Conservation (phyloP, 2,797 vertebrate species). For the Muscicapa striata region DNA sequence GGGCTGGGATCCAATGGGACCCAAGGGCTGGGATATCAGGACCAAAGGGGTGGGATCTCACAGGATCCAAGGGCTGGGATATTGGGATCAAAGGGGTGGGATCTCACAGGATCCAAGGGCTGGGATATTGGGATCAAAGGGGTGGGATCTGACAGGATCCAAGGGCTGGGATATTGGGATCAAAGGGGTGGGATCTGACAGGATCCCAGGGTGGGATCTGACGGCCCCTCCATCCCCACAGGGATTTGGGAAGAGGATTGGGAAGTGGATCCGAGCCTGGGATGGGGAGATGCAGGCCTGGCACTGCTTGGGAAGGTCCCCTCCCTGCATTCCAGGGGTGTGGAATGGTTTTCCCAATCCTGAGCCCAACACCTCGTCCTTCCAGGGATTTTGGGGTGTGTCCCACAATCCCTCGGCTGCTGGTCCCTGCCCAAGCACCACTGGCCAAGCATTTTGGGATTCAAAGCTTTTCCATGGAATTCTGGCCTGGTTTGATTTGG, state of each 20-base stretch:
- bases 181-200: too few species aligned
- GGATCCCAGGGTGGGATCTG: neutral
- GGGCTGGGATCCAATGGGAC: neutral
- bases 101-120: too few species aligned
- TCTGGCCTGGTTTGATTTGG: neutral
- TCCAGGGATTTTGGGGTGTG: neutral
- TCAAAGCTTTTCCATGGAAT: neutral
- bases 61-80: too few species aligned
- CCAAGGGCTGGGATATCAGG: too few species aligned
- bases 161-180: too few species aligned
- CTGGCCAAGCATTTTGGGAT: neutral
- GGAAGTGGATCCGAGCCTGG: neutral
- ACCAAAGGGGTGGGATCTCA: rapidly evolving
- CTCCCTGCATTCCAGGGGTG: neutral
- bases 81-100: rapidly evolving
- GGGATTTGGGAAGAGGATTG: neutral
- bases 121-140: too few species aligned
- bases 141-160: too few species aligned
- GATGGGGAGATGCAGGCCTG: neutral
- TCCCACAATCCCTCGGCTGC: neutral
- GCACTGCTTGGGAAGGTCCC: neutral
- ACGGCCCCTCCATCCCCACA: neutral
- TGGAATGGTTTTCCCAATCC: neutral
- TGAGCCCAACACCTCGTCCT: rapidly evolving
- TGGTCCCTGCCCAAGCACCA: rapidly evolving